Evolutionary conservation across 30 jellyfish, hydroid and myxozoan genomes (phyloP).

Genomic region (Turritopsis dohrnii): DNA sequence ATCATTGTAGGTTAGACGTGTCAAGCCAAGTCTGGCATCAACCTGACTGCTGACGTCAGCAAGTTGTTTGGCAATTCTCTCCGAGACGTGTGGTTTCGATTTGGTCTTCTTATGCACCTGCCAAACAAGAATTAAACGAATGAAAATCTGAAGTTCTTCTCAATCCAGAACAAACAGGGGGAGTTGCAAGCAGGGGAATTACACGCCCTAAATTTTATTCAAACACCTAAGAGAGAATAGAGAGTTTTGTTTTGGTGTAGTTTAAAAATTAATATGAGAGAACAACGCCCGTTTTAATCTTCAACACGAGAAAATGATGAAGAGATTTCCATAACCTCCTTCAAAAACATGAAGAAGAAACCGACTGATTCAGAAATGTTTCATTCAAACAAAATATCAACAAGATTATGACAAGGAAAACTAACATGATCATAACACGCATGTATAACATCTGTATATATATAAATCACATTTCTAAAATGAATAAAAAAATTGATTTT

Average conservation of each 20-base stretch:
- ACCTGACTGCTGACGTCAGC: conserved; percentile 17
- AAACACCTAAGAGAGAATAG: no score
- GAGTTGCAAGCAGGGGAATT: not conserved
- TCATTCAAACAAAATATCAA: not conserved
- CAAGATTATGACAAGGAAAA: not conserved
- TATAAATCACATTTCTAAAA: not conserved
- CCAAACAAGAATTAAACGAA: not conserved
- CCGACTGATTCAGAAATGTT: not conserved
- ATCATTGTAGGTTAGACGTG: conserved; percentile 27
- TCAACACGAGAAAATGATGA: not conserved
- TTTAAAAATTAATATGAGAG: not conserved
- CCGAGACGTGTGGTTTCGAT: conserved; percentile 24
- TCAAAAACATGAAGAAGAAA: not conserved
- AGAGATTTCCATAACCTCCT: not conserved
- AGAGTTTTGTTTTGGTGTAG: not conserved
- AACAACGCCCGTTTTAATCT: not conserved
- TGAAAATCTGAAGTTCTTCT: not conserved
- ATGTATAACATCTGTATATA: not conserved
- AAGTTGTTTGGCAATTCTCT: conserved; percentile 26
- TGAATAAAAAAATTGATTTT: not conserved
- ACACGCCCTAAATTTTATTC: no score
- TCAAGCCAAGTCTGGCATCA: conserved; percentile 26
- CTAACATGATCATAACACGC: not conserved
- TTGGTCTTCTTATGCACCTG: conserved; percentile 37
- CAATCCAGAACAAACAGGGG: not conserved